A percentile compares a stretch with the other conserved stretches of the same genome.
These are phyloP conservation scores for Cryptosula pallasiana DNA, from an alignment of 2,888 invertebrate genomes.

Conservation along the genomic window DNA sequence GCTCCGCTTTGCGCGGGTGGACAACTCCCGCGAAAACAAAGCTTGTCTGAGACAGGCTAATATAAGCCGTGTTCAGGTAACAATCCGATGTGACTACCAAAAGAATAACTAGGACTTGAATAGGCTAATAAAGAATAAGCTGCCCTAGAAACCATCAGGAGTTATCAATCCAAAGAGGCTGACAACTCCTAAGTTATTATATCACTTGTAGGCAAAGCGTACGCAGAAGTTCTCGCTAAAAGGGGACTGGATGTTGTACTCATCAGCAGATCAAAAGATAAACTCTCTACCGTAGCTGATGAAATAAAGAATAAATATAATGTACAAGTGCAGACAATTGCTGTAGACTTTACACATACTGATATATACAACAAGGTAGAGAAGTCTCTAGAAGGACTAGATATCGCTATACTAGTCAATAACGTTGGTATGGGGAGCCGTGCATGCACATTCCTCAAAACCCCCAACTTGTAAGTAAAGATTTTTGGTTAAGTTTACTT, in stretches of 20 bases:
- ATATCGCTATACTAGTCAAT: background rate
- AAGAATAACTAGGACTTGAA: too few species aligned
- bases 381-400: background rate
- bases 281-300: background rate
- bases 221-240: background rate
- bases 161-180: too few species aligned
- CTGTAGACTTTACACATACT: background rate
- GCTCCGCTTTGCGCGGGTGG: too few species aligned
- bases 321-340: background rate
- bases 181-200: too few species aligned
- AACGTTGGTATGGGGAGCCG: background rate
- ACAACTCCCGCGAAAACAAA: too few species aligned
- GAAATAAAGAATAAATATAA: background rate
- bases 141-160: too few species aligned
- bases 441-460: background rate
- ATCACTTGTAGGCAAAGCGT: constrained; percentile 5
- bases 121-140: too few species aligned
- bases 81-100: too few species aligned
- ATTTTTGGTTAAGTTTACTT: background rate
- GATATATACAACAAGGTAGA: constrained; percentile 5
- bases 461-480: background rate
- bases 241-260: constrained; percentile 1
- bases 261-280: background rate
- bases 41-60: too few species aligned
- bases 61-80: too few species aligned